Conservation (phyloP, 1,140 invertebrate genomes). For the Ylistrum balloti region DNA sequence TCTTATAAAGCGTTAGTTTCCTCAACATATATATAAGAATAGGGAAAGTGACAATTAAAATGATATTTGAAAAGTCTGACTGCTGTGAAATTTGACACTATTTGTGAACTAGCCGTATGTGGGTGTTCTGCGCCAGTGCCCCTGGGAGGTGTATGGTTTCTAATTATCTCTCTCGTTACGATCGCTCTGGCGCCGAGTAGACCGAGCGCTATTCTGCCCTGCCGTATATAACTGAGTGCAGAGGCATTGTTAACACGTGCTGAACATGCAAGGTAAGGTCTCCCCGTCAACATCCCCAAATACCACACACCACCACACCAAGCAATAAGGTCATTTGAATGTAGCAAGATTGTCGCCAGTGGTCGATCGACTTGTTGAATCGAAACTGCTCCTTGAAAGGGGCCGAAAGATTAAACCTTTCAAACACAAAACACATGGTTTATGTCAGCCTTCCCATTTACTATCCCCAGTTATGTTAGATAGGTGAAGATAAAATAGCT, state of each 20-base stretch:
- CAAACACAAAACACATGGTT: conserved; percentile 29
- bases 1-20: neutral
- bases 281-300: conserved; percentile 46
- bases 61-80: conserved; percentile 48
- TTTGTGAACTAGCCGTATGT: conserved; percentile 56
- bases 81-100: conserved; percentile 54
- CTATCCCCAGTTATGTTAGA: neutral
- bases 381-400: neutral
- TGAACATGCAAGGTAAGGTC: conserved; percentile 60
- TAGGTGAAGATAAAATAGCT: neutral
- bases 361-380: neutral
- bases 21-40: neutral
- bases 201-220: conserved; percentile 55
- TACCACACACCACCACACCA: neutral
- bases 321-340: neutral
- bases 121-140: conserved; percentile 59
- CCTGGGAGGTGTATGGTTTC: conserved; percentile 59
- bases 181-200: conserved; percentile 61
- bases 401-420: neutral
- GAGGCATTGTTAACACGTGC: conserved; percentile 59
- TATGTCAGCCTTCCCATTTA: conserved; percentile 28
- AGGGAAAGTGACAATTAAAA: conserved; percentile 61
- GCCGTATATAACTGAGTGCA: conserved; percentile 56
- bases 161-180: conserved; percentile 63
- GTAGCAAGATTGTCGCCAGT: neutral